Base-by-base conservation (phyloP, 2,113 vertebrate genomes). In the Todiramphus saurophagus region DNA sequence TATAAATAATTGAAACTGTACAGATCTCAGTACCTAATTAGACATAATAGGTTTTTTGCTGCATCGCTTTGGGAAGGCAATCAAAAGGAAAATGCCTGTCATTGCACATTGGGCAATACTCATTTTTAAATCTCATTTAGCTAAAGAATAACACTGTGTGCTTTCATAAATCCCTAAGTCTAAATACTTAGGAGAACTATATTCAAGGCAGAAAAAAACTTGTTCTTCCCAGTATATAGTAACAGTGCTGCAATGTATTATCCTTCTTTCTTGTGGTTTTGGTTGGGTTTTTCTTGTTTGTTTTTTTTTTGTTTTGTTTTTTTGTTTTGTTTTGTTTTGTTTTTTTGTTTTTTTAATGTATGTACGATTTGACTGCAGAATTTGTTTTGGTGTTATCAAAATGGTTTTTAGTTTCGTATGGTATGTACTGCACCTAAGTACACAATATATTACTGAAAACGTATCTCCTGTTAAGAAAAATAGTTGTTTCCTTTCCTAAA, bases 1-100 rank as follows among this genome's bases (percentile, higher is more conserved):
- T 88, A 88, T 96, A 94, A 96, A 91, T 96, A 94, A 94, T 84
- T 95, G 79, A 89, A 95, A 75, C 44, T 87, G 19, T 82, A 84
- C 41, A 90, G 76, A 74, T 59, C 74, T 95, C 39, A 77, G 41
- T 37, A 96, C 53, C 84, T 92, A 96, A 95, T 97, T 97, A 95
- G 37, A 88, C 43, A 31, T 94, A 94, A 89, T 82, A 89, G 50
- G 13, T 5, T 19, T 94, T 96, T 90, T 94, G 50, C 78, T 82
- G 51, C 66, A 89, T 84, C 78, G 33, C 24, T 93, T 58, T 87
- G 46, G 83, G 46, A 93, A 93, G 14, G 80, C 75, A 95, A 83
- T 95, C 60, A 83, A 81, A 95, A 80, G 13, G 43, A 96, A 95
- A 93, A 87, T 85, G 50, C 56, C 51, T 81, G 23, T 58, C 39